Evolutionary conservation across 2,888 invertebrate species (phyloP), one percentile per base, ranked within the genome.

Genomic region (Tiphia femorata): DNA sequence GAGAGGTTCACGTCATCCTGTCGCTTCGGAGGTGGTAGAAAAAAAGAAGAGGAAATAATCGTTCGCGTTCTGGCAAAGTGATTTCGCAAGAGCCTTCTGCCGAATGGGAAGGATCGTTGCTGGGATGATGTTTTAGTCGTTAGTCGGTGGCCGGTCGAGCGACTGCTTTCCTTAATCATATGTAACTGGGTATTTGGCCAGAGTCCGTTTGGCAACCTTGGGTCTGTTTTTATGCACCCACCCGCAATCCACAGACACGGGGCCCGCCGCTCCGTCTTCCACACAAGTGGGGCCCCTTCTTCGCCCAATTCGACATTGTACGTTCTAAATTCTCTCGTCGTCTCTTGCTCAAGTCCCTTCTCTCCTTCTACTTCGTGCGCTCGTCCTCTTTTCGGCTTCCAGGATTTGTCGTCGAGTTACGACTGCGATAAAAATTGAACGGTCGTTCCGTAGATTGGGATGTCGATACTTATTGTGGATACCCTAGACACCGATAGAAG

Each of bases 121-220:
- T n/a, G n/a, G n/a, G n/a, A n/a, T n/a, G n/a, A n/a, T n/a, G 33
- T 33, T 25, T 25, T 37, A 33, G 47, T 35, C 17, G 35, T 14
- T 47, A 47, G 17, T 23, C 21, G n/a, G 21, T 47, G 25, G 35
- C 23, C 35, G 16, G 23, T 14, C 17, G 20, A 8, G 10, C 59
- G 49, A 47, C 49, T n/a, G n/a, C n/a, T n/a, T n/a, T n/a, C n/a
- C n/a, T 65, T 79, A 80, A 81, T 77, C 67, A 49, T 76, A 79
- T 80, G 79, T 79, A 79, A 76, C 74, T 80, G 75, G 79, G 79
- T 78, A 77, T 77, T 77, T 73, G 67, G 72, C 69, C 72, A 67
- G 72, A 61, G 70, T 74, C 70, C 69, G 65, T 73, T 70, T 70
- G 70, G 64, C 77, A 80, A 81, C 81, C 81, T 81, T 81, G 81